Evolutionary conservation across 2,888 invertebrate genomes (phyloP), one percentile per base, ranked within the genome.

Genomic region (Drosophila incognita): DNA sequence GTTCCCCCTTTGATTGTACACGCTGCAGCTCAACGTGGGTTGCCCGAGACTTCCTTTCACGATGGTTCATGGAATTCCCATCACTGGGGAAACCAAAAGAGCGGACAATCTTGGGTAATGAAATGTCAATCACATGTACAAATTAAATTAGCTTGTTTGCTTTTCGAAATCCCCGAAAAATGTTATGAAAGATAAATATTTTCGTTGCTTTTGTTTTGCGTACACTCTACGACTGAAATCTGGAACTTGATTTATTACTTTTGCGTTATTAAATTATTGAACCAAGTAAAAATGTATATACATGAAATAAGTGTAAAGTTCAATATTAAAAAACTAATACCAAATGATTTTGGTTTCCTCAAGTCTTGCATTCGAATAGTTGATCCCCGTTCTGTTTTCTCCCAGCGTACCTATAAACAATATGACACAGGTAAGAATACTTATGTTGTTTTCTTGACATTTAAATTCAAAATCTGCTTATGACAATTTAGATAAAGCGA

Each of bases 81-180:
- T 13, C 15, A 1, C 52, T 29, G 61, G 69, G 53, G 53, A 75
- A 54, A 13, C 59, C 69, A n/a, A 10, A 27, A 42, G 46, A 49
- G 40, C 42, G 49, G 29, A 51, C 54, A 54, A 11, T 36, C 29
- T 36, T 36, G 11, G 2, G 2, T 52, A 53, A 54, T 56, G 31
- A 65, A 65, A 38, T 48, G 35, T 46, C 15, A 66, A 54, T 6
- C 36, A 56, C 7, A 35, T 59, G 53, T 42, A 33, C 10, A 33
- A 29, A 33, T 48, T 29, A 51, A 65, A 62, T 65, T 60, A 48
- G 58, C 27, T 24, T 69, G 65, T 76, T 48, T 8, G 29, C 51
- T 24, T 48, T 46, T 46, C 42, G 31, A 52, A 76, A 74, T 74
- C 66, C 81, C 77, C 77, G 8, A 75, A 80, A 75, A 61, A 21